Percentiles rank a stretch among this genome's conserved stretches.
Conservation (phyloP, 2,797 vertebrate species). For the Anguilla pacifica region DNA sequence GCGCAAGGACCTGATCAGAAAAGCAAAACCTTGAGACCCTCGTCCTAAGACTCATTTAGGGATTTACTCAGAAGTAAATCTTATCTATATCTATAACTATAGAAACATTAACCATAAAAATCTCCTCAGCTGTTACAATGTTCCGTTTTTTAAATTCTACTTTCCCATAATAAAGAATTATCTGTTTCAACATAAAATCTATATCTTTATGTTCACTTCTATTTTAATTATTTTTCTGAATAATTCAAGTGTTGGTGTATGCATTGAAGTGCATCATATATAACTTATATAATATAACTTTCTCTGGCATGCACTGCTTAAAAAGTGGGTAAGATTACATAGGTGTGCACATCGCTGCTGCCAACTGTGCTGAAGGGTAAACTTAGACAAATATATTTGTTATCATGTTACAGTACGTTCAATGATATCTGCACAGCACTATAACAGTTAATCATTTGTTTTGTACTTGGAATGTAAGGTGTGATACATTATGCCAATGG, state of each 20-base stretch:
- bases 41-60: no score
- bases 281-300: neutral
- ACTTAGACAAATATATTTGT: conserved; percentile 2
- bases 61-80: no score
- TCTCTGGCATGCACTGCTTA: neutral
- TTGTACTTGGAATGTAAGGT: conserved; percentile 10
- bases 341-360: neutral
- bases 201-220: neutral
- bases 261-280: neutral
- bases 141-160: neutral
- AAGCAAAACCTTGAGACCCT: no score
- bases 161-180: neutral
- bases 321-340: neutral
- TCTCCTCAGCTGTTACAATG: neutral
- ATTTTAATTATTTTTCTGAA: neutral
- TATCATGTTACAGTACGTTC: conserved; percentile 3
- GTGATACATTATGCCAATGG: conserved; percentile 15
- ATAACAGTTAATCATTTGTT: conserved; percentile 14
- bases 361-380: conserved; percentile 8
- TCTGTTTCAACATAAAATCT: neutral
- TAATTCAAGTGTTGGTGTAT: neutral
- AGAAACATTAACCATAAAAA: no score
- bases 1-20: no score
- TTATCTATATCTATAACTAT: no score
- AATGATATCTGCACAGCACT: neutral